Base-by-base conservation (phyloP, 2,888 invertebrate species). In the Drosophila robusta region DNA sequence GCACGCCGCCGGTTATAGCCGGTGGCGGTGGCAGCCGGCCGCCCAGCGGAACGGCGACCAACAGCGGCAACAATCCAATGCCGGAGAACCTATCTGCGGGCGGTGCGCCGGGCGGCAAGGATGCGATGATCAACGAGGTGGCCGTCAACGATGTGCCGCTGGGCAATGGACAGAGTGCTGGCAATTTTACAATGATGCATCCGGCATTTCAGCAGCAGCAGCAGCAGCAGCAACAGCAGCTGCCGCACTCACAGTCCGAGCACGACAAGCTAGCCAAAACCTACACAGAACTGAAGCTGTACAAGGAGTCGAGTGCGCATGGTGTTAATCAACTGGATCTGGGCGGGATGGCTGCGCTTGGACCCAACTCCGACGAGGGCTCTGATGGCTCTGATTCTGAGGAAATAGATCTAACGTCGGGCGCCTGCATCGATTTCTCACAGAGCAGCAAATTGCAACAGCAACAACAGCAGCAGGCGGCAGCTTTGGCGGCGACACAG, bases 1-100 rank as follows among this genome's bases (percentile, higher is more conserved):
- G 95, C 5, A 93, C 95, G 0, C 94, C 94, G 2, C 94, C 94
- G 0, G 92, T 95, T 11, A 93, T 94, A 9, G 91, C 95, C 77
- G 94, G 94, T 73, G 90, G 90, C 71, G 83, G 70, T 12, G 71
- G 42, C 7, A 68, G 62, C 39, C 67, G 75, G 29, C 46, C 57
- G 14, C 14, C 54, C 4, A 75, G 52, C 39, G 82, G 72, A 2
- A 63, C 76, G 8, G 61, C 71, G 44, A 67, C 75, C 46, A 78
- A 78, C 51, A 84, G 77, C 44, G 44, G 49, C 9, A 52, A 54
- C 42, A 88, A 79, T 72, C 89, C 83, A 73, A 78, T 84, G 60
- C 90, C 92, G 8, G 92, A 91, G 77, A 92, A 92, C 72, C 86
- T 90, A 4, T 89, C 90, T 1, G 89, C 86, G 62, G 61, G 71